phyloP scores from a whole-genome alignment of 2,797 vertebrate genomes.

The Setipinna tenuifilis region DNA sequence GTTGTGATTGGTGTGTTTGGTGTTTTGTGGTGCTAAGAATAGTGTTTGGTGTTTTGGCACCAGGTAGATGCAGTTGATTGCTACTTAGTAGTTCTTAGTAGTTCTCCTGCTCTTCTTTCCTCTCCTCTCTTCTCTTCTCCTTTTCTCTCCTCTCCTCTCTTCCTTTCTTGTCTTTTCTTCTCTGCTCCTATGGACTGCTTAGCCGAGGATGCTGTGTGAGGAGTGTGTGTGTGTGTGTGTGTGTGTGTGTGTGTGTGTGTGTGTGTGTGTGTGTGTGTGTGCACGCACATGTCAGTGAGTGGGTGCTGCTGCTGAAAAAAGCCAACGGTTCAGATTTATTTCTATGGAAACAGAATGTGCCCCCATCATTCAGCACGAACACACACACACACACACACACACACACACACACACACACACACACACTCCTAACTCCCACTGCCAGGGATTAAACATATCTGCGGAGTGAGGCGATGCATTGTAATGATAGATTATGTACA shows the following conservation, averaged over 20 bases:
- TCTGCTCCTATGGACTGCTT: too few relatives aligned
- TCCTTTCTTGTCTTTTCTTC: background rate
- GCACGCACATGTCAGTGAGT: slow-evolving; percentile 28
- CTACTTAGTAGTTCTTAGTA: too few relatives aligned
- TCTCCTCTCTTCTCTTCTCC: background rate
- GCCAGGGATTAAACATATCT: background rate
- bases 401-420: too few relatives aligned
- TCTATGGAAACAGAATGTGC: slow-evolving; percentile 78
- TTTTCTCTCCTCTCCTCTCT: too few relatives aligned
- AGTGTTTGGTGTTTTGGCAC: too few relatives aligned
- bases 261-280: background rate
- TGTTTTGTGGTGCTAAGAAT: too few relatives aligned
- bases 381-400: background rate
- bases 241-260: background rate
- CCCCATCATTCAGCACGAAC: slow-evolving; percentile 35
- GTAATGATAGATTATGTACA: background rate
- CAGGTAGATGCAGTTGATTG: too few relatives aligned
- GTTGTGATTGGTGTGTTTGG: too few relatives aligned
- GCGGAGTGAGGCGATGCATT: background rate
- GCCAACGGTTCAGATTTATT: slow-evolving; percentile 68
- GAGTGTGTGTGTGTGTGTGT: background rate
- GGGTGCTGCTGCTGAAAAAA: slow-evolving; percentile 49
- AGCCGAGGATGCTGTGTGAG: too few relatives aligned
- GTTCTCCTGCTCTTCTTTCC: background rate
- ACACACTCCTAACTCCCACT: background rate